phyloP scores from a whole-genome alignment of 2,888 invertebrate species.

The Ecliptopera silaceata region DNA sequence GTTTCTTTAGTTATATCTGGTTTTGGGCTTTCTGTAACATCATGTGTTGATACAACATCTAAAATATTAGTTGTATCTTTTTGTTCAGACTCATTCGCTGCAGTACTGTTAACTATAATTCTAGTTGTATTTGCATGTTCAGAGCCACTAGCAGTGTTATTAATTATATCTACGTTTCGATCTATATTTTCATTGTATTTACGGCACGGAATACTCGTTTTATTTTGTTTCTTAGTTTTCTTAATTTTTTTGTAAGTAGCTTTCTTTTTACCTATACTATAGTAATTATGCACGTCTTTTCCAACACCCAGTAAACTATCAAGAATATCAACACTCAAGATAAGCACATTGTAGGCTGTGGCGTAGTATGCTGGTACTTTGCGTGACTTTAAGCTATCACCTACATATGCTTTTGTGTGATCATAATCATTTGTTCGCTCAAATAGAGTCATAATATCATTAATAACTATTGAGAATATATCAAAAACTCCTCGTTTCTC shows the following conservation, averaged over 20 bases:
- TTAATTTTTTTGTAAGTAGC: constrained; percentile 35
- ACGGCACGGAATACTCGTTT: constrained; percentile 29
- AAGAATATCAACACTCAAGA: constrained; percentile 62
- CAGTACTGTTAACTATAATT: neutral
- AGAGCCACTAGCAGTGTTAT: neutral
- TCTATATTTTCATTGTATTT: constrained; percentile 22
- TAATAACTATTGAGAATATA: constrained; percentile 45
- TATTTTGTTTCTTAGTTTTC: constrained; percentile 22
- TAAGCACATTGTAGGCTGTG: constrained; percentile 58
- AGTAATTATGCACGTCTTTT: constrained; percentile 50
- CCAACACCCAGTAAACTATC: constrained; percentile 61
- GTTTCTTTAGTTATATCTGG: neutral
- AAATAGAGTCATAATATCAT: constrained; percentile 50
- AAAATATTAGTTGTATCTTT: no score
- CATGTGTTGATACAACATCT: no score
- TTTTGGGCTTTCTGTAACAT: neutral
- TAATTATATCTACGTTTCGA: neutral
- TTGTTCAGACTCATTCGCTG: neutral
- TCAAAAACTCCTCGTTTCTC: constrained; percentile 47
- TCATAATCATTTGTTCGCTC: constrained; percentile 49
- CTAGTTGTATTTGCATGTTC: neutral
- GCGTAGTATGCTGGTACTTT: constrained; percentile 60
- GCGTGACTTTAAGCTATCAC: constrained; percentile 47
- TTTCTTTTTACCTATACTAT: constrained; percentile 35
- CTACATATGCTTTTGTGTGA: constrained; percentile 54